Evolutionary conservation across 2,888 invertebrate species (phyloP), one percentile per base, ranked within the genome.

Genomic region (Catotricha subobsoleta): DNA sequence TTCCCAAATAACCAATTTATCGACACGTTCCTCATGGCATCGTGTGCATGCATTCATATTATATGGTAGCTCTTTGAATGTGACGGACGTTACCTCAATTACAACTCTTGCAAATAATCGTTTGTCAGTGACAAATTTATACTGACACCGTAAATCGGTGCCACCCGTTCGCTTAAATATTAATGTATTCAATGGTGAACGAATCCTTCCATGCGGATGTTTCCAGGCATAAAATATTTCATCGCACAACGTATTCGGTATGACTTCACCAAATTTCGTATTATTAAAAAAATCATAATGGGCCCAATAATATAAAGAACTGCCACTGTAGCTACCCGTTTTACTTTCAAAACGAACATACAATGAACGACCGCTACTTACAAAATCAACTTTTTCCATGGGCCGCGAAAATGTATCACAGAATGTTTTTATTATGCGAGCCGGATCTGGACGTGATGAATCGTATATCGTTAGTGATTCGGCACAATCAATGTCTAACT

Each of bases 271-370:
- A 48, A 81, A 79, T 40, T 80, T 76, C 0, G 84, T 87, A 52
- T 87, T 86, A 59, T 90, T 88, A 65, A 88, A 90, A 67, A 88
- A 90, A 55, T 90, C 88, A 54, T 88, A 90, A 56, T 88, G 88
- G 0, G 88, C 88, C 88, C 88, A 88, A 58, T 88, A 90, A 62
- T 90, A 88, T 12, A 91, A 67, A 0, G 88, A 88, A n/a, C 87
- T 87, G 70, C 88, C 90, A 45, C 87, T 86, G 51, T 90, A 88
- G 48, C 87, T 87, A 18, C 91, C 90, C 2, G 88, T 87, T 57
- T 86, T 86, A 62, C 88, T 88, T 53, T 88, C 86, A 57, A 88
- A 88, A 47, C 86, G 69, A 0, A 90, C 87, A 53, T 81, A 88
- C 51, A 90, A 71, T 0, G 88, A 77, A 48, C 82, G 84, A 7